Conservation (phyloP, 2,797 vertebrate genomes). For the Protonibea diacanthus region DNA sequence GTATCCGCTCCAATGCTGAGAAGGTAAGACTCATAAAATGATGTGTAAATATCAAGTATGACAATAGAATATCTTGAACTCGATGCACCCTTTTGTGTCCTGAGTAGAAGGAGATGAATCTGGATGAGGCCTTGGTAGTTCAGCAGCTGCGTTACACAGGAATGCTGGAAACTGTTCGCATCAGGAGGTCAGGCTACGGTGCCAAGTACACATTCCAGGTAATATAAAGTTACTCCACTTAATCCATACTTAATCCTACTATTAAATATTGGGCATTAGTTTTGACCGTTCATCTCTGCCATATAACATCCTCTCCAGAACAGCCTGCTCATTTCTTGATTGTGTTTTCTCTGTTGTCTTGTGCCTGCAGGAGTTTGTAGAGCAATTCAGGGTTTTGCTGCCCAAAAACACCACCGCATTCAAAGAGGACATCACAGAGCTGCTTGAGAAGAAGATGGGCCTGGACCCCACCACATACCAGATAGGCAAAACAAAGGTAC, state of each 20-base stretch:
- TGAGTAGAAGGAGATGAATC: constrained; percentile 93
- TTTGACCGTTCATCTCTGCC: background rate
- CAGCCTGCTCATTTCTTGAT: background rate
- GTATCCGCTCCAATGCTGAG: constrained; percentile 97
- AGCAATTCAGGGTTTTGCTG: constrained; percentile 95
- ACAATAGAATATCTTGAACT: background rate
- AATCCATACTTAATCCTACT: background rate
- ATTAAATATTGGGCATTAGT: background rate
- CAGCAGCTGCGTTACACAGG: constrained; percentile 98
- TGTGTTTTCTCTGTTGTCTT: background rate
- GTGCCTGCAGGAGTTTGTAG: constrained; percentile 90
- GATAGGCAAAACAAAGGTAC: constrained; percentile 97
- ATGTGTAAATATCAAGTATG: background rate
- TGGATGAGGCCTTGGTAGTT: constrained; percentile 93
- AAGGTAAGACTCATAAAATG: constrained; percentile 85
- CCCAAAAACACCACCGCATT: constrained; percentile 87
- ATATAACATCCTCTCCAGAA: background rate
- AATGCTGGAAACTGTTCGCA: constrained; percentile 98
- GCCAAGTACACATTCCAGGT: constrained; percentile 99
- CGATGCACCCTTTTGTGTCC: constrained; percentile 21
- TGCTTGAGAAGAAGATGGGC: constrained; percentile 89
- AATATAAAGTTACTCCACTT: constrained; percentile 28
- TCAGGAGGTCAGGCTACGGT: constrained; percentile 96
- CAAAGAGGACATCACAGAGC: constrained; percentile 87
- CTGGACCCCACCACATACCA: constrained; percentile 92